These are phyloP conservation scores for Paramisgurnus dabryanus DNA, from an alignment of 2,113 vertebrate genomes.

Conservation along the genomic window DNA sequence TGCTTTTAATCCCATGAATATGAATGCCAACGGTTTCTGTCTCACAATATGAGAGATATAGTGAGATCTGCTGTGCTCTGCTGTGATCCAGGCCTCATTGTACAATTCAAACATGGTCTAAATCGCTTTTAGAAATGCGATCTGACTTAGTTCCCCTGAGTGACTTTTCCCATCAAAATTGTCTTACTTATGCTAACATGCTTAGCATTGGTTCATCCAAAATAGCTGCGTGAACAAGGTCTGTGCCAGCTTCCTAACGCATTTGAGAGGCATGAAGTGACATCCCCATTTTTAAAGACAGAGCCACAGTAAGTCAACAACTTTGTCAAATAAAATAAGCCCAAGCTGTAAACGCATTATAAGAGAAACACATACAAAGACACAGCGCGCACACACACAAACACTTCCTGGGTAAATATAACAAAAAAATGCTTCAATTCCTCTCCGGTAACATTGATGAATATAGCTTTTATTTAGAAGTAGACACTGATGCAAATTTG, in stretches of 20 bases:
- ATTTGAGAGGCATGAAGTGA: conserved; percentile 63
- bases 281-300: conserved; percentile 66
- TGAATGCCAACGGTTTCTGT: conserved; percentile 59
- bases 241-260: conserved; percentile 58
- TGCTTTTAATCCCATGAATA: conserved; percentile 69
- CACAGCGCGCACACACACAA: background rate
- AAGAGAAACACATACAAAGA: background rate
- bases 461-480: no score
- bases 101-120: conserved; percentile 65
- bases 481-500: no score
- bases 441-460: no score
- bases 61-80: conserved; percentile 57
- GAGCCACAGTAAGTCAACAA: conserved; percentile 52
- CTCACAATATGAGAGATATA: conserved; percentile 62
- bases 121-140: conserved; percentile 60
- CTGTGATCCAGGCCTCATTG: conserved; percentile 63
- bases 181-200: conserved; percentile 68
- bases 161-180: conserved; percentile 67
- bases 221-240: conserved; percentile 69
- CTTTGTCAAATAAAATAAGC: conserved; percentile 51
- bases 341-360: conserved; percentile 2
- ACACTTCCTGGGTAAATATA: no score
- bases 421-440: no score
- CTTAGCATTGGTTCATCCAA: conserved; percentile 68
- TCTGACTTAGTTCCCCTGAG: conserved; percentile 70